Base-by-base conservation (phyloP, 1,140 invertebrate genomes). In the Agrilus planipennis region DNA sequence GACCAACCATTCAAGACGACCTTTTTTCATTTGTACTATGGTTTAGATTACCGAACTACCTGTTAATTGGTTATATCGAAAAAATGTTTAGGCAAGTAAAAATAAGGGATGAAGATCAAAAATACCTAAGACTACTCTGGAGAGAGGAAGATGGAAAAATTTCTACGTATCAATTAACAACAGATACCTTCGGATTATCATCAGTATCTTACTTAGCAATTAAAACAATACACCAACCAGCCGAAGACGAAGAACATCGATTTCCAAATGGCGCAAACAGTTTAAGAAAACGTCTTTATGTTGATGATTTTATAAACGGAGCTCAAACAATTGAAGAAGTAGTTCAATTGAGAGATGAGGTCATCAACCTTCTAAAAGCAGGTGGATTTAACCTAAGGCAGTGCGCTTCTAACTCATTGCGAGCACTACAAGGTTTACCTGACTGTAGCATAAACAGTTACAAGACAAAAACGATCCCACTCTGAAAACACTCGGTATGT, bases 141-240 rank as follows among this genome's bases (percentile, higher is more conserved):
- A 16, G 34, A 16, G 34, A 36, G 12, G 14, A 15, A 17, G 12
- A 14, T 11, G 16, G 21, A 22, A 16, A 16, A 9, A 27, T 27
- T 19, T 20, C 14, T 12, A 19, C 15, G 9, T 36, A 17, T 15
- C 17, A 19, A 20, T 15, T 39, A 28, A 39, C 25, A 5, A 39
- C 37, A 27, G 21, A 28, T 11, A 39, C 37, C 11, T 39, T 17
- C 17, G 37, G 37, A 14, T 28, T 23, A 7, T 11, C 11, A 15
- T 41, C 35, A 10, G 50, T 52, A 10, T 46, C 50, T 7, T 54
- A n/a, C n/a, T n/a, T n/a, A n/a, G n/a, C n/a, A n/a, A n/a, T n/a
- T n/a, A n/a, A n/a, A n/a, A 23, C 10, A 23, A 9, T 39, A 22
- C 15, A 28, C 7, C 37, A 39, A 39, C 19, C 28, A 12, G 37